Base-by-base conservation (phyloP, 2,888 invertebrate species). In the Sarcophaga rosellei region DNA sequence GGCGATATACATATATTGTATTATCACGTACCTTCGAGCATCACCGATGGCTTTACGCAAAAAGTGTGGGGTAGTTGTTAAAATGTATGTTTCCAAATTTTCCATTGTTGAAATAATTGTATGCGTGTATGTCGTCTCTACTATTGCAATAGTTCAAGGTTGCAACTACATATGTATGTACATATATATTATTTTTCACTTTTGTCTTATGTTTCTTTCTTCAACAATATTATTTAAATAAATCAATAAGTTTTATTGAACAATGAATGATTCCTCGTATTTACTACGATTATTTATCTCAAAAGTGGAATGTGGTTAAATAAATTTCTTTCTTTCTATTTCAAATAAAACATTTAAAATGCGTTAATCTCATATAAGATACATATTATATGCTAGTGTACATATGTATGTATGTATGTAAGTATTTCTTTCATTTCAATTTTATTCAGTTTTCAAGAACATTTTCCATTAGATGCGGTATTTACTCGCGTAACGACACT, bases 1-100 rank as follows among this genome's bases (percentile, higher is more conserved):
- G 21, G 44, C 47, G 20, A 44, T 68, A 61, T 77, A 44, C 59
- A 61, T 77, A 61, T 84, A 83, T 89, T 35, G 10, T 35, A 35
- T 10, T 35, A 17, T 53, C 53, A 53, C 53, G 17, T 53, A 91
- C 91, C 91, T 90, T 88, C 89, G 89, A 23, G 91, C 93, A 85
- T 92, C 93, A 87, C 88, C 90, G 87, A 93, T 90, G 87, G 92
- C 93, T 91, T 92, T 93, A 87, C 91, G 92, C 90, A 93, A 90
- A 90, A 93, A 91, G 78, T 91, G 91, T 87, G 93, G 93, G 44
- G 93, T 93, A 89, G 90, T 92, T 84, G 91, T 91, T 89, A 92
- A 91, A 89, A 91, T 92, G 88, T 92, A 91, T 89, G 91, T 92
- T 89, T 93, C 92, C 92, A 93, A 86, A 81, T 81, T 92, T 53